A percentile compares a stretch with the other conserved stretches of the same genome.
Conservation (phyloP, 2,797 vertebrate species). For the Artibeus jamaicensis region DNA sequence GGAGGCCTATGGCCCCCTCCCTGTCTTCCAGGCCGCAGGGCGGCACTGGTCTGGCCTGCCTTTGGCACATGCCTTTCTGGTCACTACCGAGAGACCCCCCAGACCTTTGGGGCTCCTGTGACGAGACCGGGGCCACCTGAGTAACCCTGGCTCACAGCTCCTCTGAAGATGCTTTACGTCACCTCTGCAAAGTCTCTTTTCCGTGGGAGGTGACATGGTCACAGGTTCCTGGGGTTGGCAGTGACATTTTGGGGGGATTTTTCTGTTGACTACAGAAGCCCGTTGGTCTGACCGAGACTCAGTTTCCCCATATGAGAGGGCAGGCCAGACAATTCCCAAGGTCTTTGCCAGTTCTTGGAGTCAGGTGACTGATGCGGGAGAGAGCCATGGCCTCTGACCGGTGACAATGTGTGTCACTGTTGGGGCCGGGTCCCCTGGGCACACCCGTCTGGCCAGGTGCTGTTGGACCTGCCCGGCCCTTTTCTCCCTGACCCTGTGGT, state of each 20-base stretch:
- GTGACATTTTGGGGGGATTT: neutral
- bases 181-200: neutral
- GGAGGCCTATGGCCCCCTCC: accelerated
- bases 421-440: neutral
- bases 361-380: accelerated
- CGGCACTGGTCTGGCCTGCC: accelerated
- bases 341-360: neutral
- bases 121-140: accelerated
- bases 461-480: accelerated
- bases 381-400: accelerated
- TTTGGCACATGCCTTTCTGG: accelerated
- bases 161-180: neutral
- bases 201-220: accelerated
- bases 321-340: neutral
- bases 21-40: neutral
- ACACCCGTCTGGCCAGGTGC: accelerated
- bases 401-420: accelerated
- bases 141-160: accelerated
- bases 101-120: accelerated
- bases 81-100: accelerated
- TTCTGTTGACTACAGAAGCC: neutral
- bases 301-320: neutral
- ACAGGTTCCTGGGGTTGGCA: neutral
- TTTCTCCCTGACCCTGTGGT: neutral
- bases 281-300: neutral